These are phyloP conservation scores for Scartelaos histophorus DNA, from an alignment of 2,113 vertebrate genomes.

Conservation along the genomic window DNA sequence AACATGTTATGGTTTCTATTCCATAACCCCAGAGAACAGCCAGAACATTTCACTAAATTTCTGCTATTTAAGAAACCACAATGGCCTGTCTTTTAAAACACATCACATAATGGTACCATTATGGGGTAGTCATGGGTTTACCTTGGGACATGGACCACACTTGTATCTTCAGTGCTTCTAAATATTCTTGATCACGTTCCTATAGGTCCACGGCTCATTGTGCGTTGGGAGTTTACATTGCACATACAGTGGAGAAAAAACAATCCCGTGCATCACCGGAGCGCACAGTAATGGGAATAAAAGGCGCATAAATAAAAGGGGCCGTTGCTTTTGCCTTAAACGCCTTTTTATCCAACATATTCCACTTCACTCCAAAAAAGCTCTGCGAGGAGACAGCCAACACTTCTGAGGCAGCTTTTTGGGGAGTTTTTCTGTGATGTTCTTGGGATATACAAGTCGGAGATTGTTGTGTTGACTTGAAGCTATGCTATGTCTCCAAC, in stretches of 20 bases:
- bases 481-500: constrained; percentile 55
- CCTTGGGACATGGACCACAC: background rate
- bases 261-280: constrained; percentile 1
- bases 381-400: constrained; percentile 24
- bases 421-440: constrained; percentile 39
- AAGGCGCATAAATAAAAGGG: constrained; percentile 4
- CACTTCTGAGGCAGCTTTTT: constrained; percentile 48
- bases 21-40: background rate
- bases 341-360: constrained; percentile 47
- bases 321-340: constrained; percentile 30
- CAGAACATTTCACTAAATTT: background rate
- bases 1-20: too few species aligned
- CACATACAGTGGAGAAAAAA: constrained; percentile 9
- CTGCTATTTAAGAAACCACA: background rate
- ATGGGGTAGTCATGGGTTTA: background rate
- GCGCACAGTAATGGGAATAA: background rate
- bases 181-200: background rate
- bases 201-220: background rate
- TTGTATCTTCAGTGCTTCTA: background rate
- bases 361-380: constrained; percentile 37
- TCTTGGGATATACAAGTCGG: constrained; percentile 48
- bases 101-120: background rate
- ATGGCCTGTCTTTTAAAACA: background rate
- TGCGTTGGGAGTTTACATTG: background rate
- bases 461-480: constrained; percentile 53